A percentile compares a stretch with the other conserved stretches of the same genome.
phyloP scores from a whole-genome alignment of 2,888 invertebrate genomes.

The Pseudoips prasinana region DNA sequence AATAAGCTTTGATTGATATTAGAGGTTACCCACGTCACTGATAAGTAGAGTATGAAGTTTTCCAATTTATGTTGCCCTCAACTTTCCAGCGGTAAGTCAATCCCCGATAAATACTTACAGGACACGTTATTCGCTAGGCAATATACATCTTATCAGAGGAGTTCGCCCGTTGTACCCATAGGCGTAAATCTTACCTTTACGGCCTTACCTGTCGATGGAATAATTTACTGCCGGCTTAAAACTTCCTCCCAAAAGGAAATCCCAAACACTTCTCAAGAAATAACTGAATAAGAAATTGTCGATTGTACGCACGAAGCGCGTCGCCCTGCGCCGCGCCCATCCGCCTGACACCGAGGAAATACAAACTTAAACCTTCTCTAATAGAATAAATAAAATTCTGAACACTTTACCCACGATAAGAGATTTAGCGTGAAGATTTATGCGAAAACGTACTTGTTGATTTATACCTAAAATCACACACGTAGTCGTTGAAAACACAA shows the following conservation, averaged over 20 bases:
- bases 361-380: slow-evolving; percentile 59
- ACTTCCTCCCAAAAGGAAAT: slow-evolving; percentile 74
- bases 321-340: slow-evolving; percentile 24
- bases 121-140: slow-evolving; percentile 66
- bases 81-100: slow-evolving; percentile 57
- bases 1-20: slow-evolving; percentile 12
- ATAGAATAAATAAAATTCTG: slow-evolving; percentile 63
- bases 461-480: slow-evolving; percentile 30
- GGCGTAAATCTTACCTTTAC: slow-evolving; percentile 81
- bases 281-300: slow-evolving; percentile 78
- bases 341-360: slow-evolving; percentile 57
- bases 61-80: slow-evolving; percentile 57
- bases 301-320: slow-evolving; percentile 53
- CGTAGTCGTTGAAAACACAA: slow-evolving; percentile 23
- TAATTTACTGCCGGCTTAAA: slow-evolving; percentile 81
- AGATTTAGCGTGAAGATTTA: slow-evolving; percentile 34
- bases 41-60: slow-evolving; percentile 54
- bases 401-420: slow-evolving; percentile 31
- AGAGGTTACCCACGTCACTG: slow-evolving; percentile 8
- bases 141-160: slow-evolving; percentile 78
- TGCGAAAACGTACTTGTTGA: slow-evolving; percentile 33
- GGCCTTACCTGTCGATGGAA: slow-evolving; percentile 80
- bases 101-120: slow-evolving; percentile 67
- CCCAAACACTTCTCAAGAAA: slow-evolving; percentile 79
- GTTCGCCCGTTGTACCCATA: slow-evolving; percentile 64